Conservation (phyloP, 1,140 invertebrate genomes). For the Aphelenchoides avenae region DNA sequence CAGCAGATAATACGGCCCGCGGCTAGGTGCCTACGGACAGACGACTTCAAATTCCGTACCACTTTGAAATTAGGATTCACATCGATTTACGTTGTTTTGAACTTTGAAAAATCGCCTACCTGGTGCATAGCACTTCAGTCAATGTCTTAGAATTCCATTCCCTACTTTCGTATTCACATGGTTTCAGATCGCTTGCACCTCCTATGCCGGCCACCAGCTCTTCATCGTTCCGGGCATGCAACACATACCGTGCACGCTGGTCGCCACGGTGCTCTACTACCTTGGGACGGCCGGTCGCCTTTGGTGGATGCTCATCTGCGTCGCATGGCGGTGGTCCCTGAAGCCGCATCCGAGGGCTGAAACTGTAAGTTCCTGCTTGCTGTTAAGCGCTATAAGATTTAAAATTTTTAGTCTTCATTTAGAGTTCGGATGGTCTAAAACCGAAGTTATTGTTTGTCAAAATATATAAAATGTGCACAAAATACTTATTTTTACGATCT, state of each 20-base stretch:
- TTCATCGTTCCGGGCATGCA: constrained; percentile 30
- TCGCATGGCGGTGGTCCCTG: constrained; percentile 19
- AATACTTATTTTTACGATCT: not conserved
- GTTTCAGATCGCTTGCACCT: constrained; percentile 24
- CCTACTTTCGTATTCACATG: not conserved
- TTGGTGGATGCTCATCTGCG: constrained; percentile 23
- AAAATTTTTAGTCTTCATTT: too few relatives aligned
- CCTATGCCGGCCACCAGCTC: constrained; percentile 17
- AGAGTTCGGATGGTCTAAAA: too few relatives aligned
- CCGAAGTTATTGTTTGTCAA: not conserved
- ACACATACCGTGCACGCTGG: constrained; percentile 29
- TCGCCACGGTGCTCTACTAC: constrained; percentile 25
- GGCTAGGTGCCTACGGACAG: too few relatives aligned
- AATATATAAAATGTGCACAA: constrained; percentile 1
- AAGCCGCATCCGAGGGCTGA: constrained; percentile 11
- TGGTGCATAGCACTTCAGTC: not conserved
- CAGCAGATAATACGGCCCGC: too few relatives aligned
- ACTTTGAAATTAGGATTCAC: constrained; percentile 4
- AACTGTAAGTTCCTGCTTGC: not conserved
- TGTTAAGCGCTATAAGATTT: not conserved
- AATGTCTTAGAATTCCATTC: not conserved
- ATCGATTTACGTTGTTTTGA: not conserved
- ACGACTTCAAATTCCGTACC: too few relatives aligned
- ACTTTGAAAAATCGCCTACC: not conserved
- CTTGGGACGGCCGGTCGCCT: constrained; percentile 23